Base-by-base conservation (phyloP, 1,140 invertebrate genomes). In the Drosophila ficusphila region DNA sequence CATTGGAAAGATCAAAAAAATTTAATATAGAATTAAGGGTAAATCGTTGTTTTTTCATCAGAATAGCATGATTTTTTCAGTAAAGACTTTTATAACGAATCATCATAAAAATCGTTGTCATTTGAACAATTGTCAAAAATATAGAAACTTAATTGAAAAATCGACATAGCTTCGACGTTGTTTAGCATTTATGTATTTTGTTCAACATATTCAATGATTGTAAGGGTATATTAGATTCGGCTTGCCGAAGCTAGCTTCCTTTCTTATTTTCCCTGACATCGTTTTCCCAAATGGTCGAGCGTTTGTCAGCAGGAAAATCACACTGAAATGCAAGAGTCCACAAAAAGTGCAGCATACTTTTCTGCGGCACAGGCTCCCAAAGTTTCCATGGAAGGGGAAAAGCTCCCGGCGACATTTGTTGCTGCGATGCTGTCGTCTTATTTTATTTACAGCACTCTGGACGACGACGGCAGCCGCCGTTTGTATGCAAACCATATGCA, bases 401-500 rank as follows among this genome's bases (percentile, higher is more conserved):
- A 76, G 56, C 79, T 62, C 79, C 48, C 60, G 65, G 68, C 62
- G 58, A 12, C 62, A 54, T 47, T 78, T 62, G 54, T 11, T 48
- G 51, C 33, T 49, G 51, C 31, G 51, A 14, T 11, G 46, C 48
- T 48, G 76, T 69, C 56, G 47, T 68, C 38, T 57, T 34, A 34
- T 79, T 85, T 79, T 86, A 78, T 79, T 85, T 85, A 79, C 72
- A 60, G 72, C 73, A 60, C 71, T 68, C 54, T 27, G 38, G 38
- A 38, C 58, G 57, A 51, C 78, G 76, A 60, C 65, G 60, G 71
- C 72, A n/a, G 19, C 47, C 56, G 34, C 47, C 47, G 71, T 76
- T 76, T 76, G 73, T 52, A 76, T 76, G 73, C 73, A 76, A 76
- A 88, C 76, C 82, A 88, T 88, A 88, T 88, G 83, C 82, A 82